Base-by-base conservation (phyloP, 2,888 invertebrate genomes). In the Strigamia crassipes region DNA sequence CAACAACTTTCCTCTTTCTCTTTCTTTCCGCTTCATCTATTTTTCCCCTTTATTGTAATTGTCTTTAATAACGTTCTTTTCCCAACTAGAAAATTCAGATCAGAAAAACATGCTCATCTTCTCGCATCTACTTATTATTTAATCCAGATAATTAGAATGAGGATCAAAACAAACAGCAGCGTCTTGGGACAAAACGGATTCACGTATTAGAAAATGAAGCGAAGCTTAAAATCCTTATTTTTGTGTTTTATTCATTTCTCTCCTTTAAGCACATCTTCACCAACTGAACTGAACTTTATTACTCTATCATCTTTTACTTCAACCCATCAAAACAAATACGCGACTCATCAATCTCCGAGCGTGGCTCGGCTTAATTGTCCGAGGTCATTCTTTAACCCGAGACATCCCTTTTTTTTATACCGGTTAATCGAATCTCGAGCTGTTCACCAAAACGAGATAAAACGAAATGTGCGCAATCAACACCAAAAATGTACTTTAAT, bases 161-260 rank as follows among this genome's bases (percentile, higher is more conserved):
- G 27, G 66, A 66, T 66, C 27, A 66, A 61, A 51, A 23, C 23
- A 66, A 23, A 23, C 23, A 66, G 5, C 27, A 23, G 23, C 31
- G 73, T 73, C 31, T 27, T 31, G 31, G 73, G 31, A 73, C 73
- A 73, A 66, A 73, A 27, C 73, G 73, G 73, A 73, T 73, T 73
- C 73, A 73, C 27, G 5, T 73, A 73, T 73, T 73, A 27, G 73
- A 73, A 31, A 73, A 27, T 73, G 73, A 73, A 73, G 73, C 13
- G 73, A 73, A 73, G 73, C 73, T 27, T 27, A 27, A 73, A 73
- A 73, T 23, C 73, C 51, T 13, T 13, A 31, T 15, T 73, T 31
- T 6, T 61, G 61, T 61, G 18, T 61, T 61, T 21, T 61, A 18
- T 31, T 31, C n/a, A 18, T n/a, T 56, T 9, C 2, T 9, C 4